Conservation (phyloP, 2,888 invertebrate species). For the Galeopsomyia nigrocyanea region DNA sequence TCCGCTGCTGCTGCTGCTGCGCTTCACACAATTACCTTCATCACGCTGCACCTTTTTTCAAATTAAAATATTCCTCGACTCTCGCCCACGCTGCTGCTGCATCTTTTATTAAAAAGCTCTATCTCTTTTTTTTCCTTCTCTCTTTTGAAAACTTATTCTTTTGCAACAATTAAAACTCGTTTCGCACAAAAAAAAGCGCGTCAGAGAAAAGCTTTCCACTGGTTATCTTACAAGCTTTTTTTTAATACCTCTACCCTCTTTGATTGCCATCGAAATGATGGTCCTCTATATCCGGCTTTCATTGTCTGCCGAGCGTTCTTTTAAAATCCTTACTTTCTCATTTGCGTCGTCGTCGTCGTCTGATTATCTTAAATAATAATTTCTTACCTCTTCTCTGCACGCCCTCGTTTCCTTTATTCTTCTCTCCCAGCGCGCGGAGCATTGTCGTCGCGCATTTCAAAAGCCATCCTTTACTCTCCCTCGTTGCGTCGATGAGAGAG, state of each 20-base stretch:
- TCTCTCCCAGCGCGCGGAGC: slow-evolving; percentile 10
- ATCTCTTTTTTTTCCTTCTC: background rate
- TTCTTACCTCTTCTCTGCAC: slow-evolving; percentile 23
- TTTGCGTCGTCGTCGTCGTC: slow-evolving; percentile 27
- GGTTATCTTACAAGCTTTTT: slow-evolving; percentile 25
- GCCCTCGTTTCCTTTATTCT: slow-evolving; percentile 31
- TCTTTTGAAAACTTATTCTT: background rate
- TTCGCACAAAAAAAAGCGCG: slow-evolving; percentile 5
- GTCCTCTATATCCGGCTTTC: slow-evolving; percentile 17
- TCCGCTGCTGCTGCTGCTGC: too few relatives aligned
- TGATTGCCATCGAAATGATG: slow-evolving; percentile 34
- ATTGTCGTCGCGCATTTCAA: slow-evolving; percentile 43
- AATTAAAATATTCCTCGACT: too few relatives aligned
- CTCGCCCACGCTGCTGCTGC: too few relatives aligned
- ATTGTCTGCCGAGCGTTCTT: slow-evolving; percentile 16
- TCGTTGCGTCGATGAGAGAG: slow-evolving; percentile 9
- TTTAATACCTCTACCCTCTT: background rate
- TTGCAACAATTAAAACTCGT: too few relatives aligned
- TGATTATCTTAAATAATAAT: slow-evolving; percentile 45
- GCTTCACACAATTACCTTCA: too few relatives aligned
- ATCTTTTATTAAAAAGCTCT: background rate
- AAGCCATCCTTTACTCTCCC: slow-evolving; percentile 37
- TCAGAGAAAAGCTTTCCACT: background rate
- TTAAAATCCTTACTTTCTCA: slow-evolving; percentile 32
- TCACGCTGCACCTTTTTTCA: too few relatives aligned